These are phyloP conservation scores for Meghimatium bilineatum DNA, from an alignment of 2,888 invertebrate genomes.

Conservation along the genomic window DNA sequence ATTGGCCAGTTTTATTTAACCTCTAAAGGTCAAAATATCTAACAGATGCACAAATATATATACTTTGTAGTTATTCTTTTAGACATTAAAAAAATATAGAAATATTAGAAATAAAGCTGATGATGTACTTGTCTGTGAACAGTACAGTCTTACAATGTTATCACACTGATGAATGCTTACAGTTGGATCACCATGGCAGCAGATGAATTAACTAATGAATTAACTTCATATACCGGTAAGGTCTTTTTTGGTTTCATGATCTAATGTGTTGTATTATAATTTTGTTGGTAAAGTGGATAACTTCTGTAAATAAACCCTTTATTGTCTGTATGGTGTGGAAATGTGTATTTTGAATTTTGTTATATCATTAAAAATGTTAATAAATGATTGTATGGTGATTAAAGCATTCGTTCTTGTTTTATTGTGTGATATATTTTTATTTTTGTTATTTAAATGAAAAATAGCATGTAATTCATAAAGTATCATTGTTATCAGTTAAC, in stretches of 20 bases:
- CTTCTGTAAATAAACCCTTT: neutral
- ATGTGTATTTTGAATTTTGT: constrained; percentile 11
- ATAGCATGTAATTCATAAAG: no score
- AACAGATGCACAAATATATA: no score
- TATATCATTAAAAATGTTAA: constrained; percentile 17
- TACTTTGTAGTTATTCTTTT: no score
- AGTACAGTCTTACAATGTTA: neutral
- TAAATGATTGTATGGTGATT: constrained; percentile 31
- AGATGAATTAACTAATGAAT: neutral
- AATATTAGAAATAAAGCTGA: neutral
- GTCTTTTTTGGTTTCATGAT: neutral
- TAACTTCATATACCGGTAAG: neutral
- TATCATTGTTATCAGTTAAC: no score
- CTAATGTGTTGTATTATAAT: neutral
- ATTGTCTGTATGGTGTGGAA: neutral
- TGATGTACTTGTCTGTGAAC: neutral
- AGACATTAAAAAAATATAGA: no score
- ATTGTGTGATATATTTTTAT: no score
- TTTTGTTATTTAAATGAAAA: neutral
- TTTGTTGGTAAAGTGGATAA: neutral
- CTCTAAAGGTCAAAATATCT: no score
- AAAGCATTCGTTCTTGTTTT: no score
- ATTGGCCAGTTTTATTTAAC: no score
- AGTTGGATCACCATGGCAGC: neutral
- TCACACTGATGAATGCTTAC: neutral